phyloP scores from a whole-genome alignment of 2,113 vertebrate species.

The Tympanuchus pallidicinctus region DNA sequence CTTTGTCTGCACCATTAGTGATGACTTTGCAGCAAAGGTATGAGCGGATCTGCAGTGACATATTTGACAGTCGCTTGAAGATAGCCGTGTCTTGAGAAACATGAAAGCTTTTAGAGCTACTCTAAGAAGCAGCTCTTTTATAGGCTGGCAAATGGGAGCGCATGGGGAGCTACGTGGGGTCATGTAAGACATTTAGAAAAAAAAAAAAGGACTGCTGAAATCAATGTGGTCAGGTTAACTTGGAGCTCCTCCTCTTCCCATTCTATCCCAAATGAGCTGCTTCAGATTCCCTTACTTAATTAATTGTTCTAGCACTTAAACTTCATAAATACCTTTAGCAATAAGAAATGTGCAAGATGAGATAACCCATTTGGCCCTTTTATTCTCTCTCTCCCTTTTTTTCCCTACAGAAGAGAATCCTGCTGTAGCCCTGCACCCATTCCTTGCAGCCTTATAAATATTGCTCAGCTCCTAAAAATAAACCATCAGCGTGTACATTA shows the following conservation, averaged over 20 bases:
- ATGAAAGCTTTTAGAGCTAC: not conserved
- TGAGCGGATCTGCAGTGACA: not conserved
- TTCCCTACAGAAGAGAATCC: not conserved
- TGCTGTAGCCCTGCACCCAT: not conserved
- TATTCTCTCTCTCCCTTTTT: not conserved
- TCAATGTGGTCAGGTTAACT: accelerated
- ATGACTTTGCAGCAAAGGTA: not conserved
- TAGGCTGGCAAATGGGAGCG: not conserved
- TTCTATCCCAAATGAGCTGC: not conserved
- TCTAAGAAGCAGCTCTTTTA: not conserved
- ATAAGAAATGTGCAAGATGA: not conserved
- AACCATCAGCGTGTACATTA: not conserved
- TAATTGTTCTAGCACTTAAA: not conserved
- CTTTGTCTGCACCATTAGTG: not conserved
- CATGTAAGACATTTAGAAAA: not conserved
- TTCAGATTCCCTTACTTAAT: not conserved
- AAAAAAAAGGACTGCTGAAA: not conserved
- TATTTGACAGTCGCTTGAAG: not conserved
- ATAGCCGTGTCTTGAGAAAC: not conserved
- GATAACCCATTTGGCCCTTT: not conserved
- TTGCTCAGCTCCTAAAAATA: constrained; percentile 2
- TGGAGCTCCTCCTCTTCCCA: not conserved
- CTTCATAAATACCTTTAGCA: not conserved
- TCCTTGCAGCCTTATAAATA: not conserved
- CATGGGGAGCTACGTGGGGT: accelerated